phyloP scores from a whole-genome alignment of 2,113 vertebrate genomes.

The Trematomus loennbergii region DNA sequence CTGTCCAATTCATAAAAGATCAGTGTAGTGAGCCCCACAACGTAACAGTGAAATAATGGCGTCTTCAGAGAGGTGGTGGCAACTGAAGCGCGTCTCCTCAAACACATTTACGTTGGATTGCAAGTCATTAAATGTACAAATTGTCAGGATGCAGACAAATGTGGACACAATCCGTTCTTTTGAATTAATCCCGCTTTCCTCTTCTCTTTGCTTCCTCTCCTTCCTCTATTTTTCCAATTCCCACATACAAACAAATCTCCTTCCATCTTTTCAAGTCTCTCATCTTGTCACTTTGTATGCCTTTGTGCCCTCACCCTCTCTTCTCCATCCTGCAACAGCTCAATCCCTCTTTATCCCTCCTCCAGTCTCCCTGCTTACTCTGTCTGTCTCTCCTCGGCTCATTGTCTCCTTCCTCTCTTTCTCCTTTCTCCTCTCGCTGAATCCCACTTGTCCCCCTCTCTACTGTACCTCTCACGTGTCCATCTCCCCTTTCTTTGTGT shows the following conservation, averaged over 20 bases:
- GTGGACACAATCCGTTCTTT: too few species aligned
- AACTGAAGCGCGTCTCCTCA: too few species aligned
- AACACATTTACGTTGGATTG: too few species aligned
- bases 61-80: too few species aligned
- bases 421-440: conserved; percentile 29
- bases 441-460: conserved; percentile 37
- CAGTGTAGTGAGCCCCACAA: too few species aligned
- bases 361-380: conserved; percentile 36
- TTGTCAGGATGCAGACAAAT: too few species aligned
- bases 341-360: conserved; percentile 73
- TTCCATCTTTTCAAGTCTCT: conserved; percentile 6
- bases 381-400: conserved; percentile 51
- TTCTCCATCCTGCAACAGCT: conserved; percentile 45
- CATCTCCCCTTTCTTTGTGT: conserved; percentile 40
- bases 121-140: too few species aligned
- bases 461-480: conserved; percentile 37
- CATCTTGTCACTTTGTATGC: conserved; percentile 1
- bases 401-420: conserved; percentile 35
- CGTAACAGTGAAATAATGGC: not conserved
- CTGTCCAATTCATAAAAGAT: too few species aligned
- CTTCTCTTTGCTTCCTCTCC: too few species aligned
- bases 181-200: not conserved
- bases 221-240: not conserved
- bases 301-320: conserved; percentile 41
- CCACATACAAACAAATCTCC: not conserved